phyloP scores from a whole-genome alignment of 1,140 invertebrate species.

The Hetaerina americana region DNA sequence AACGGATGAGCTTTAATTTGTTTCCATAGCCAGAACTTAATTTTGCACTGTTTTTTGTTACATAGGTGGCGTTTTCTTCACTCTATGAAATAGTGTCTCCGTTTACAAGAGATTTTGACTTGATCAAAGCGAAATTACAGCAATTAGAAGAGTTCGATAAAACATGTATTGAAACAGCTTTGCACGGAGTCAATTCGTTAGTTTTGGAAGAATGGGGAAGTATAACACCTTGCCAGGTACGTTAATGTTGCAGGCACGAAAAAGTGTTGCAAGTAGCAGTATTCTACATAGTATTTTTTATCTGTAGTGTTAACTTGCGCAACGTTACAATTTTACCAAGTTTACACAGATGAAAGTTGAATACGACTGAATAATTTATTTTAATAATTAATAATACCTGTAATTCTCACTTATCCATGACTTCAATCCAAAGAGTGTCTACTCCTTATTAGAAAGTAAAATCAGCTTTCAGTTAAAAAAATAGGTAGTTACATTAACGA shows the following conservation, averaged over 20 bases:
- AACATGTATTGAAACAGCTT: conserved; percentile 63
- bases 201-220: conserved; percentile 75
- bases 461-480: no score
- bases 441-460: no score
- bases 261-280: no score
- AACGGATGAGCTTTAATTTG: neutral
- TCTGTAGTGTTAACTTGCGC: no score
- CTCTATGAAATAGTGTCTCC: conserved; percentile 60
- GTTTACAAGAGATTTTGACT: conserved; percentile 76
- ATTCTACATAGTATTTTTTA: no score
- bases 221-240: conserved; percentile 62
- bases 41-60: conserved; percentile 7
- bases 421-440: no score
- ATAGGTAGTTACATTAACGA: no score
- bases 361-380: no score
- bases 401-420: no score
- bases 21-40: neutral
- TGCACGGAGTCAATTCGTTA: conserved; percentile 59
- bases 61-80: conserved; percentile 62
- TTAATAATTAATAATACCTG: no score
- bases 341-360: no score
- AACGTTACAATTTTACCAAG: no score
- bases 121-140: conserved; percentile 54
- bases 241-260: conserved; percentile 7
- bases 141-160: conserved; percentile 69